Conservation (phyloP, 2,888 invertebrate genomes). For the Luperina testacea region DNA sequence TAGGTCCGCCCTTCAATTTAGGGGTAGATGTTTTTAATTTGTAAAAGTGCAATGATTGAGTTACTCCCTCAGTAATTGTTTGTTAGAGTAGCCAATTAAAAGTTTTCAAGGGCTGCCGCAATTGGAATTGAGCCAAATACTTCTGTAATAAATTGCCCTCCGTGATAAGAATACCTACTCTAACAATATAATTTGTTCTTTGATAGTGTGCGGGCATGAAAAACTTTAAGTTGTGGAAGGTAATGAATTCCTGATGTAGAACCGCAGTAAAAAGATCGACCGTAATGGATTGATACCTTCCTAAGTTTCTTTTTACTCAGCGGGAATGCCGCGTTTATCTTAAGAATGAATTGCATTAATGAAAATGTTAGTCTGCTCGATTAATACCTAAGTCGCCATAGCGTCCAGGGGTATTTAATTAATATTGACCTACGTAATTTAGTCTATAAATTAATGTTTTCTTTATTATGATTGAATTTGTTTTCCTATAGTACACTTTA, state of each 20-base stretch:
- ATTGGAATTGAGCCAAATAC: constrained; percentile 77
- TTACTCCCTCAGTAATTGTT: constrained; percentile 67
- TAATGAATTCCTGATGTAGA: constrained; percentile 65
- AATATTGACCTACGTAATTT: not conserved
- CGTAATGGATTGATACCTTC: constrained; percentile 62
- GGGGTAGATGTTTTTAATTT: constrained; percentile 43
- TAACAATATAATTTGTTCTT: constrained; percentile 68
- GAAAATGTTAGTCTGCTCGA: constrained; percentile 29
- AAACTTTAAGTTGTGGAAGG: constrained; percentile 60
- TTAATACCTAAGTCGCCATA: constrained; percentile 14
- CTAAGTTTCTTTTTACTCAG: constrained; percentile 49
- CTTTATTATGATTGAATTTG: not conserved
- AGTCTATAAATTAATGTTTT: not conserved
- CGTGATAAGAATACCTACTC: constrained; percentile 73
- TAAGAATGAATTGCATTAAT: constrained; percentile 50
- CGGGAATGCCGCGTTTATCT: constrained; percentile 39
- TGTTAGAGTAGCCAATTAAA: constrained; percentile 78
- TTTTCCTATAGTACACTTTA: not conserved
- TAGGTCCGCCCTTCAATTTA: constrained; percentile 17
- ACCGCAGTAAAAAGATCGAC: constrained; percentile 55
- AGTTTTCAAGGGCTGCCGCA: constrained; percentile 75
- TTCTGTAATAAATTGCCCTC: constrained; percentile 71
- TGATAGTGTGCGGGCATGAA: constrained; percentile 63
- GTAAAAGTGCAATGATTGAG: constrained; percentile 66
- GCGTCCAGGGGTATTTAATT: not conserved